Percentiles rank a stretch among this genome's conserved stretches.
phyloP scores from a whole-genome alignment of 2,888 invertebrate species.

The Acheta domesticus region DNA sequence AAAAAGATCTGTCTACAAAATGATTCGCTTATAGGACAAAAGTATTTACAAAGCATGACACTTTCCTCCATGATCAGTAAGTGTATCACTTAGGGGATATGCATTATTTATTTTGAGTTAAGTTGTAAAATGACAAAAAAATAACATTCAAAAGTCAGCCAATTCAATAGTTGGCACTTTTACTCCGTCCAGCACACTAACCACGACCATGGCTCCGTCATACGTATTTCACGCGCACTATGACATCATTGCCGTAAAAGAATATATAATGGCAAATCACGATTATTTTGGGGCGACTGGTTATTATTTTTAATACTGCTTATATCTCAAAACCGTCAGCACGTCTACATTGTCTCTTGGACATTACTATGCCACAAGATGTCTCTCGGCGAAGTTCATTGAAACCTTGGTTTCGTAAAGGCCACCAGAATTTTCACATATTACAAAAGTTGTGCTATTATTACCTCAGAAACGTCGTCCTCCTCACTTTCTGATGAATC shows the following conservation, averaged over 20 bases:
- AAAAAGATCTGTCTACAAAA: too few species aligned
- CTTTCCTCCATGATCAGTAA: not conserved
- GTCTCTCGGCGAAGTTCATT: slow-evolving; percentile 63
- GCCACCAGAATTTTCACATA: slow-evolving; percentile 40
- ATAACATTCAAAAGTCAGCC: not conserved
- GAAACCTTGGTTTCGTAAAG: slow-evolving; percentile 40
- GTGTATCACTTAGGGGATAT: too few species aligned
- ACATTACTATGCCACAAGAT: slow-evolving; percentile 54
- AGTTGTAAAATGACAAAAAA: not conserved
- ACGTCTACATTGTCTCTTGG: slow-evolving; percentile 35
- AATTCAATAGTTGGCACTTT: not conserved
- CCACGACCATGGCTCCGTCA: not conserved
- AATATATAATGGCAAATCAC: not conserved
- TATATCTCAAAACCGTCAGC: not conserved
- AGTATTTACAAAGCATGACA: not conserved
- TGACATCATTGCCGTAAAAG: not conserved
- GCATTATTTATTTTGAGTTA: not conserved
- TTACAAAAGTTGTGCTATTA: slow-evolving; percentile 38
- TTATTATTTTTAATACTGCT: not conserved
- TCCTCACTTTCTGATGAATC: slow-evolving; percentile 95
- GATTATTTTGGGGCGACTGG: not conserved
- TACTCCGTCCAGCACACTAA: not conserved
- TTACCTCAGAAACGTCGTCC: slow-evolving; percentile 94
- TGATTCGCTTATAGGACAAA: not conserved
- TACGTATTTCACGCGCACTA: not conserved